phyloP scores from a whole-genome alignment of 1,140 invertebrate genomes.

The Aphaenogaster ashmeadi region DNA sequence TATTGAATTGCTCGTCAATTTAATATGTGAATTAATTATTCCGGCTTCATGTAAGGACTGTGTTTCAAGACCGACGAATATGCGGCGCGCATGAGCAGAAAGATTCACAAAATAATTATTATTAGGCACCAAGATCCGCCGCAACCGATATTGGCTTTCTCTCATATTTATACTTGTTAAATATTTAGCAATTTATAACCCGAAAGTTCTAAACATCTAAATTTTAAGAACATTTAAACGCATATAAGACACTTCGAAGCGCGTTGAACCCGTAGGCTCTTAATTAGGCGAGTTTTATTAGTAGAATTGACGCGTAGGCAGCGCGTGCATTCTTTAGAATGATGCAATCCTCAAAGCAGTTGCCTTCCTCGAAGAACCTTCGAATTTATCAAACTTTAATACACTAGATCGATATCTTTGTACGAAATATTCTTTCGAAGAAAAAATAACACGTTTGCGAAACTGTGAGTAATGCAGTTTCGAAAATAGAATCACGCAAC shows the following conservation, averaged over 20 bases:
- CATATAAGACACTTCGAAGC: slow-evolving; percentile 33
- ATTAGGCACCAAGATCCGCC: no score
- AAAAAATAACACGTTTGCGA: background rate
- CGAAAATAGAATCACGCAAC: slow-evolving; percentile 55
- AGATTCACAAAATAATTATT: no score
- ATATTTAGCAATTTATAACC: background rate
- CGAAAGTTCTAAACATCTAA: background rate
- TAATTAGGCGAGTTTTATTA: slow-evolving; percentile 74
- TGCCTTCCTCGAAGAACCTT: slow-evolving; percentile 15
- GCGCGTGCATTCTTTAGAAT: slow-evolving; percentile 58
- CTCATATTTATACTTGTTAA: background rate
- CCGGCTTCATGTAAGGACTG: no score
- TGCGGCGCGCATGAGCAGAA: no score
- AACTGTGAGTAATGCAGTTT: slow-evolving; percentile 36
- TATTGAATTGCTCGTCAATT: no score
- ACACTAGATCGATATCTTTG: background rate
- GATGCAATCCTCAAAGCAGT: slow-evolving; percentile 47
- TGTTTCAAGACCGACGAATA: no score
- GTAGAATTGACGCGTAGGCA: slow-evolving; percentile 72
- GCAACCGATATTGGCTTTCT: no score
- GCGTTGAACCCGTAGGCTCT: slow-evolving; percentile 66
- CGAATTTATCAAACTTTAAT: background rate
- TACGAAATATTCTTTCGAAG: background rate
- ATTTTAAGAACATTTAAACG: slow-evolving; percentile 27
- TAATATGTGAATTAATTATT: no score